Evolutionary conservation across 2,797 vertebrate genomes (phyloP).

Genomic region (Acanthiza pusilla): DNA sequence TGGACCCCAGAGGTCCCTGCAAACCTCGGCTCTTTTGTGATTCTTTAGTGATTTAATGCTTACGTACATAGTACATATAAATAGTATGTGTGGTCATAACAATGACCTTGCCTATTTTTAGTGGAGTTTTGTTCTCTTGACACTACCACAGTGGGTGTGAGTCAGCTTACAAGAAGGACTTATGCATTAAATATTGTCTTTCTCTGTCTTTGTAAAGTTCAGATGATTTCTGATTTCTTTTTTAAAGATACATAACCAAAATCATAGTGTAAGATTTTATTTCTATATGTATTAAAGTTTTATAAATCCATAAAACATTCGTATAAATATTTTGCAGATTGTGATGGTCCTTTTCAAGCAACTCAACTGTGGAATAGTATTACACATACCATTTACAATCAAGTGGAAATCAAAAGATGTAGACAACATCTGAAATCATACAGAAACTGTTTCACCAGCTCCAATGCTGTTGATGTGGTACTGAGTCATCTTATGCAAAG

Average conservation of each 20-base stretch:
- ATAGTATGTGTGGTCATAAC: background rate
- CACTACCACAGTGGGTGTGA: background rate
- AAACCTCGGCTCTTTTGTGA: background rate
- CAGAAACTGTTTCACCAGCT: conserved; percentile 79
- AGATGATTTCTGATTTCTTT: background rate
- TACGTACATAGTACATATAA: accelerated
- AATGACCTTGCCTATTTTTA: accelerated
- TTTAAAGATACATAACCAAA: background rate
- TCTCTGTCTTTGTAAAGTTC: background rate
- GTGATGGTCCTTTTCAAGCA: conserved; percentile 80
- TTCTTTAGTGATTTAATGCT: background rate
- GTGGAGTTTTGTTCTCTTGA: background rate
- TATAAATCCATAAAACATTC: background rate
- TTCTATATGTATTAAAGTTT: background rate
- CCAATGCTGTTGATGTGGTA: conserved; percentile 83
- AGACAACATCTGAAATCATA: conserved; percentile 77
- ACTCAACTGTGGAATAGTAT: conserved; percentile 86
- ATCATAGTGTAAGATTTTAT: background rate
- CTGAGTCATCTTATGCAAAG: conserved; percentile 88
- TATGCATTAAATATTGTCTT: background rate
- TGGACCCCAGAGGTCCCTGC: too few species aligned
- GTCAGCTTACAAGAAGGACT: background rate
- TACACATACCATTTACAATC: conserved; percentile 79
- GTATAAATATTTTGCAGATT: conserved; percentile 54
- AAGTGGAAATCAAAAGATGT: conserved; percentile 81